These are phyloP conservation scores for Sebastes elongatus DNA, from an alignment of 2,797 vertebrate genomes.

Conservation along the genomic window DNA sequence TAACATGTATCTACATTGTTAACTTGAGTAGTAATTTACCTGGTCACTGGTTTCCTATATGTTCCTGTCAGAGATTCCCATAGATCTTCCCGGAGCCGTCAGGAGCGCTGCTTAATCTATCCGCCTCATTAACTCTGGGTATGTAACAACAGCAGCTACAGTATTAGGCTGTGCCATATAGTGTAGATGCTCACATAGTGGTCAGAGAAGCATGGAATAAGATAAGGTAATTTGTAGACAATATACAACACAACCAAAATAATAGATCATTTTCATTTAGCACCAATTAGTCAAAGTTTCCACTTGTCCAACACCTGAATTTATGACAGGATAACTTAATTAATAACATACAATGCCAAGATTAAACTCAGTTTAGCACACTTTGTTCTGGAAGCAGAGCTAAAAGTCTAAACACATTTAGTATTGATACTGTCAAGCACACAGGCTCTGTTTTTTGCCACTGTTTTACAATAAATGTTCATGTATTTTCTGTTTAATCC, in stretches of 20 bases:
- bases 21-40: neutral
- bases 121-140: conserved; percentile 41
- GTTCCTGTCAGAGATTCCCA: conserved; percentile 18
- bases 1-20: neutral
- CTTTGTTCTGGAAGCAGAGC: neutral
- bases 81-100: conserved; percentile 12
- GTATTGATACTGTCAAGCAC: neutral
- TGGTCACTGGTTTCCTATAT: conserved; percentile 21
- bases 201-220: neutral
- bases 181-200: neutral
- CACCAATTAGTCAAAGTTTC: neutral
- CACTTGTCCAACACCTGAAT: neutral
- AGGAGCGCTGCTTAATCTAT: conserved; percentile 15
- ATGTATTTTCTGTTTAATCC: neutral
- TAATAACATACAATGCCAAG: neutral
- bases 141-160: conserved; percentile 8
- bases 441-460: neutral
- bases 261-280: neutral
- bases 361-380: neutral
- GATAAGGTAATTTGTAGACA: neutral
- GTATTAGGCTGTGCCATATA: neutral
- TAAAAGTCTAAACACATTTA: neutral
- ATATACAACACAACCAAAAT: neutral
- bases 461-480: neutral
- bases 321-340: neutral